Percentiles rank a stretch among this genome's conserved stretches.
Conservation (phyloP, 1,140 invertebrate genomes). For the Lepidotrigona ventralis region DNA sequence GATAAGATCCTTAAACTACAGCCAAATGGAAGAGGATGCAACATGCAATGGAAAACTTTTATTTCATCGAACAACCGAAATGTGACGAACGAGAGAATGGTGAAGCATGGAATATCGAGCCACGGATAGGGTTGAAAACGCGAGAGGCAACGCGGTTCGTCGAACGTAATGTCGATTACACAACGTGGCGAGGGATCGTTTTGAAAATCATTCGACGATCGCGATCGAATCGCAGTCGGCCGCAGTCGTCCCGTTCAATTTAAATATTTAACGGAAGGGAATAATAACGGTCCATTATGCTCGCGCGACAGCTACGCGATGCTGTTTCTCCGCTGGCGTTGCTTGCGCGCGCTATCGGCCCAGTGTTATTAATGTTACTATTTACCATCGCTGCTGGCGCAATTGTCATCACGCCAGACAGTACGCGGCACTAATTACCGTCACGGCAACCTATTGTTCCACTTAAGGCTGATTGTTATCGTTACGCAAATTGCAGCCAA, state of each 20-base stretch:
- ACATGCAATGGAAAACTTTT: not conserved
- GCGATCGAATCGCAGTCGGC: conserved; percentile 14
- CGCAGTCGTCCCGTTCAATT: conserved; percentile 37
- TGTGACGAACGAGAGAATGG: not conserved
- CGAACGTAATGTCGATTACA: conserved; percentile 30
- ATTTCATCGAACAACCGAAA: not conserved
- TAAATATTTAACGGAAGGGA: conserved; percentile 51
- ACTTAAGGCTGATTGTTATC: conserved; percentile 67
- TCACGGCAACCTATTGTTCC: conserved; percentile 66
- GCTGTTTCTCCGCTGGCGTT: not conserved
- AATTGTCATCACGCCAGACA: conserved; percentile 66
- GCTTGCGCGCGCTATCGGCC: conserved; percentile 43
- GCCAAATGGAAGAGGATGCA: not conserved
- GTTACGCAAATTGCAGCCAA: conserved; percentile 68
- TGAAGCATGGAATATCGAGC: not conserved
- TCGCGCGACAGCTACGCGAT: not conserved
- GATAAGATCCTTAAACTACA: no score
- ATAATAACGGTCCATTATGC: conserved; percentile 48
- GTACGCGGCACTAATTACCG: conserved; percentile 65
- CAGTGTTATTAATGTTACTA: conserved; percentile 64
- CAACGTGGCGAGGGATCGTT: conserved; percentile 32
- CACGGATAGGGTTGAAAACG: conserved; percentile 3
- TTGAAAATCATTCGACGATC: conserved; percentile 34
- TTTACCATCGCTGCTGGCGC: conserved; percentile 60
- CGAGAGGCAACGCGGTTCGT: conserved; percentile 18